Percentiles rank a stretch among this genome's conserved stretches.
Conservation (phyloP, 2,888 invertebrate species). For the Chrysotoxum bicinctum region DNA sequence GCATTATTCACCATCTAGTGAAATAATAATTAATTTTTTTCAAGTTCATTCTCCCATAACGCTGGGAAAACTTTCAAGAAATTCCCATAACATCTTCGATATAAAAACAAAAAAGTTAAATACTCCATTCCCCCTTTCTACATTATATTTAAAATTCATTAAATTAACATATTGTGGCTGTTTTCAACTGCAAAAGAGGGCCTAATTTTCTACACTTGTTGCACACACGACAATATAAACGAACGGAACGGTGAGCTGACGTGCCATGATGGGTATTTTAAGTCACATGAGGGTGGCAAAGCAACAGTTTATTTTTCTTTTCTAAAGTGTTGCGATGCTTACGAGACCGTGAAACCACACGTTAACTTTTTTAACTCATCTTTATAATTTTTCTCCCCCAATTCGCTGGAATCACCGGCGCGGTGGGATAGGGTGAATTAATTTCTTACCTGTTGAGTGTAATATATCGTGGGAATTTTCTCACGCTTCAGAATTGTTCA, state of each 20-base stretch:
- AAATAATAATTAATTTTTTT: constrained; percentile 18
- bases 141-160: constrained; percentile 51
- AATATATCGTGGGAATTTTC: constrained; percentile 74
- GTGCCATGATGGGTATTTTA: background rate
- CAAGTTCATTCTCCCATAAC: constrained; percentile 80
- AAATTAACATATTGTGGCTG: constrained; percentile 55
- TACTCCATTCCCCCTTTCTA: constrained; percentile 10
- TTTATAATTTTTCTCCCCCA: background rate
- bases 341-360: constrained; percentile 75
- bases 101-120: constrained; percentile 13
- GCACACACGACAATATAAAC: constrained; percentile 24
- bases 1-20: background rate
- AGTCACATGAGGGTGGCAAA: constrained; percentile 39
- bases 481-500: constrained; percentile 54
- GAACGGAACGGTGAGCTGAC: background rate
- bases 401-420: too few relatives aligned
- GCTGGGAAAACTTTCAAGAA: constrained; percentile 78
- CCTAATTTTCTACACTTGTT: constrained; percentile 52
- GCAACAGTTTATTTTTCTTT: background rate
- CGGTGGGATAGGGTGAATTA: constrained; percentile 20
- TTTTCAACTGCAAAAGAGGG: constrained; percentile 44
- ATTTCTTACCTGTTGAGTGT: constrained; percentile 74
- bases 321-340: constrained; percentile 64
- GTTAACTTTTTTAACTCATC: constrained; percentile 72
- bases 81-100: constrained; percentile 75